These are phyloP conservation scores for Steromphala cineraria DNA, from an alignment of 2,888 invertebrate species.

Conservation along the genomic window DNA sequence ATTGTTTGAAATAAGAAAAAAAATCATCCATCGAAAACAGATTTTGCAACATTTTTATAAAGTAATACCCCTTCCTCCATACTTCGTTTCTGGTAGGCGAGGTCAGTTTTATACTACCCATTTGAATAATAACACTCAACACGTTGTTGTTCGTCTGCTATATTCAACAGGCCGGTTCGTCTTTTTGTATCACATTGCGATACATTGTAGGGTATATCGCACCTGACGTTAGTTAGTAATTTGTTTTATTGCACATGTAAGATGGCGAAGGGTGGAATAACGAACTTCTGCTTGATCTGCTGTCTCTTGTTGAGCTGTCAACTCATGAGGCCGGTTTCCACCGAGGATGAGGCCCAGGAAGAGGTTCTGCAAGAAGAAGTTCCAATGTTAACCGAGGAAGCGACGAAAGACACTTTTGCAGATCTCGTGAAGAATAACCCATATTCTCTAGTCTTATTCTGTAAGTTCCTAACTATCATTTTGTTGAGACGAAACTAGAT, in stretches of 20 bases:
- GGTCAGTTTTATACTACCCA: too few relatives aligned
- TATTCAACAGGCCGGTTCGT: too few relatives aligned
- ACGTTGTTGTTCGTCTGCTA: too few relatives aligned
- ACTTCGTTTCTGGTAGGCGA: too few relatives aligned
- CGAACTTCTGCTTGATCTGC: background rate
- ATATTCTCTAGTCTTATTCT: slow-evolving; percentile 36
- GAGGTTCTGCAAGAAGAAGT: background rate
- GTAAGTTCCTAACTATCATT: slow-evolving; percentile 20
- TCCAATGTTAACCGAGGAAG: background rate
- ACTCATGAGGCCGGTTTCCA: background rate
- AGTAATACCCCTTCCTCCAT: too few relatives aligned
- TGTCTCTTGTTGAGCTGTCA: background rate
- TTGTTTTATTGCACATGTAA: background rate
- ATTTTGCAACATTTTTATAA: too few relatives aligned
- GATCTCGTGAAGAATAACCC: slow-evolving; percentile 19
- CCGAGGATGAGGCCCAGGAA: background rate
- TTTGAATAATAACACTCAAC: too few relatives aligned
- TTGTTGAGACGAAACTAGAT: background rate
- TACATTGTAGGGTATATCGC: too few relatives aligned
- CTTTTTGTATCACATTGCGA: too few relatives aligned
- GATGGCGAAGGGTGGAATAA: background rate
- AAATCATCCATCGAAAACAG: too few relatives aligned
- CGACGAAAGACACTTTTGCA: background rate
- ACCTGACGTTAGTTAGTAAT: too few relatives aligned
- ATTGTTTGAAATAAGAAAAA: too few relatives aligned